phyloP scores from a whole-genome alignment of 2,113 vertebrate species.

The Aptenodytes patagonicus region DNA sequence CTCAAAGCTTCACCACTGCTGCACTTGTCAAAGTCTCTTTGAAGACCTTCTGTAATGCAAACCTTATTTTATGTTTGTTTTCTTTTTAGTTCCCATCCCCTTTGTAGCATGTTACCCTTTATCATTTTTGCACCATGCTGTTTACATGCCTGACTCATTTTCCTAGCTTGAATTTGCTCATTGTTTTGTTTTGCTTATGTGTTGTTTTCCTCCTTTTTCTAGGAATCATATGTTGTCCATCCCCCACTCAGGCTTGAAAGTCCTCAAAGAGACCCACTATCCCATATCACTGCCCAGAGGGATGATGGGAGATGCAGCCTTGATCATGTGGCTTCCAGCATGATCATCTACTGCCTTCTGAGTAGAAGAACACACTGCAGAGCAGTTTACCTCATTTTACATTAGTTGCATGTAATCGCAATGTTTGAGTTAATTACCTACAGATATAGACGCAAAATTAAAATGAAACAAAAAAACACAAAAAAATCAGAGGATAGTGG shows the following conservation, averaged over 20 bases:
- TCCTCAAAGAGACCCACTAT: slow-evolving; percentile 99
- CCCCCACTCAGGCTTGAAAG: slow-evolving; percentile 99
- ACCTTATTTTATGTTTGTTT: slow-evolving; percentile 55
- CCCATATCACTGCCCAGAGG: slow-evolving; percentile 94
- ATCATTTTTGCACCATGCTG: slow-evolving; percentile 77
- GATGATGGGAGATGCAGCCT: slow-evolving; percentile 94
- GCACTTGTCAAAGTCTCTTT: slow-evolving; percentile 75
- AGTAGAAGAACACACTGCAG: slow-evolving; percentile 91
- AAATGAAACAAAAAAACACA: slow-evolving; percentile 11
- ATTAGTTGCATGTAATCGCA: slow-evolving; percentile 83
- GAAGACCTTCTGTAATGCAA: slow-evolving; percentile 78
- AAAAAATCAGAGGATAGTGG: slow-evolving; percentile 91
- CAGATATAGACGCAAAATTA: slow-evolving; percentile 76
- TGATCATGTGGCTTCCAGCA: slow-evolving; percentile 94
- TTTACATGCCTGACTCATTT: slow-evolving; percentile 77
- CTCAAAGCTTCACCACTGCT: slow-evolving; percentile 63
- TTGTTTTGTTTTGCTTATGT: slow-evolving; percentile 98
- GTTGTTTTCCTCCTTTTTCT: slow-evolving; percentile 99
- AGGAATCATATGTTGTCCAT: slow-evolving; percentile 99
- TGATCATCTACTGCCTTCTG: slow-evolving; percentile 91
- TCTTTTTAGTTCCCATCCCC: slow-evolving; percentile 66
- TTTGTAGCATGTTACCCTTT: slow-evolving; percentile 71
- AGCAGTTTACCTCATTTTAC: slow-evolving; percentile 90
- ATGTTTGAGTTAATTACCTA: slow-evolving; percentile 74
- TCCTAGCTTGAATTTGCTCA: slow-evolving; percentile 86